Conservation (phyloP, 2,797 vertebrate species). For the Notoglanidium macrostoma region DNA sequence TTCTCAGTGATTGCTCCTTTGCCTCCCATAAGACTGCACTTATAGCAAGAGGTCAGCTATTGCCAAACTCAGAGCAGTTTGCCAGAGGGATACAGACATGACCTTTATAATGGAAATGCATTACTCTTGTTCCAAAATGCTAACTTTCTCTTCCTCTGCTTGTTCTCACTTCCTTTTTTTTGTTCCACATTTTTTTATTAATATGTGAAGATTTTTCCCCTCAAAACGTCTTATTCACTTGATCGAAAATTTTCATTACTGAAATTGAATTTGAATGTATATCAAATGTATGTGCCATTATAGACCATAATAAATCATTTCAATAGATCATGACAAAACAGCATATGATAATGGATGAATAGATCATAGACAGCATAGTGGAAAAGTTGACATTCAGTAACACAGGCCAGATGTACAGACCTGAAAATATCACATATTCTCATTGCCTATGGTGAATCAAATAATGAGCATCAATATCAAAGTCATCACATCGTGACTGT, state of each 20-base stretch:
- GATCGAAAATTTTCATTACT: neutral
- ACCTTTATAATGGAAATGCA: conserved; percentile 42
- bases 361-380: neutral
- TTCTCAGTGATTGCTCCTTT: conserved; percentile 4
- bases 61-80: conserved; percentile 33
- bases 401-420: neutral
- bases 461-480: neutral
- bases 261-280: neutral
- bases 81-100: conserved; percentile 45
- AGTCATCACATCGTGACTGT: neutral
- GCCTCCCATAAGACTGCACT: conserved; percentile 24
- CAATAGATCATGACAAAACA: neutral
- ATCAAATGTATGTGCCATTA: neutral
- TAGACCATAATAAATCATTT: neutral
- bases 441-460: neutral
- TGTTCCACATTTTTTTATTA: neutral
- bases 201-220: neutral
- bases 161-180: neutral
- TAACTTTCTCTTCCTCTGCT: neutral
- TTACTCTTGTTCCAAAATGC: conserved; percentile 16
- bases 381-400: neutral
- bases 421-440: neutral
- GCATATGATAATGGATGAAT: neutral
- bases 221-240: neutral
- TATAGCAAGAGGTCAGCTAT: conserved; percentile 40